These are phyloP conservation scores for Dicrostonyx torquatus DNA, from an alignment of 2,797 vertebrate species.

Conservation along the genomic window DNA sequence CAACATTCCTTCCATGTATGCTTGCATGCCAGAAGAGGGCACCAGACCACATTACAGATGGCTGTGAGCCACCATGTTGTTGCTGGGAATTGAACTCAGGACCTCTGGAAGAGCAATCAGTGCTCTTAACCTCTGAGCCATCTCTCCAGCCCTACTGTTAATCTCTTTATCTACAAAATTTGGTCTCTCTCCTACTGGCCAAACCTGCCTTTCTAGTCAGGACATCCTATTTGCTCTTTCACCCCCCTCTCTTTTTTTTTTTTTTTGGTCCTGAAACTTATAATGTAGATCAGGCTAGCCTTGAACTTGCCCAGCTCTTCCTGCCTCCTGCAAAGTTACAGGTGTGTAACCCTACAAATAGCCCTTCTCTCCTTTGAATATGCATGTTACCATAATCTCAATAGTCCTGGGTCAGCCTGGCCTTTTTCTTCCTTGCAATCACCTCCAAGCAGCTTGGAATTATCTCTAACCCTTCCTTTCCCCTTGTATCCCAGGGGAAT, in stretches of 20 bases:
- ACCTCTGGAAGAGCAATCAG: too few relatives aligned
- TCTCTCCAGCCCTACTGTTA: too few relatives aligned
- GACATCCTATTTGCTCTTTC: not conserved
- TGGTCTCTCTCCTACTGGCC: not conserved
- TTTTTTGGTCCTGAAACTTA: not conserved
- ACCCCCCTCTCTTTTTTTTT: rapidly evolving
- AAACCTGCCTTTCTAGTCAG: not conserved
- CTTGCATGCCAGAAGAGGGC: too few relatives aligned
- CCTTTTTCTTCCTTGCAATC: not conserved
- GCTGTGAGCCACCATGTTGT: too few relatives aligned
- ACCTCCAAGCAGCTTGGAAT: not conserved
- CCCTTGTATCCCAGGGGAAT: not conserved
- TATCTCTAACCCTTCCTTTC: not conserved
- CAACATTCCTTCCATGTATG: too few relatives aligned
- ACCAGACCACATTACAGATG: too few relatives aligned
- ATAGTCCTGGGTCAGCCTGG: not conserved
- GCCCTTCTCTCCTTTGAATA: not conserved
- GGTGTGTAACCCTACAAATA: not conserved
- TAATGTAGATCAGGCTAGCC: not conserved
- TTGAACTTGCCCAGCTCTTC: not conserved
- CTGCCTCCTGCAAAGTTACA: not conserved
- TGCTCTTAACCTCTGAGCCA: too few relatives aligned
- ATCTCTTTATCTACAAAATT: not conserved
- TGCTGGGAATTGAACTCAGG: too few relatives aligned
- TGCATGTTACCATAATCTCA: not conserved